Evolutionary conservation across 2,888 invertebrate genomes (phyloP).

Genomic region (Athripsodes cinereus): DNA sequence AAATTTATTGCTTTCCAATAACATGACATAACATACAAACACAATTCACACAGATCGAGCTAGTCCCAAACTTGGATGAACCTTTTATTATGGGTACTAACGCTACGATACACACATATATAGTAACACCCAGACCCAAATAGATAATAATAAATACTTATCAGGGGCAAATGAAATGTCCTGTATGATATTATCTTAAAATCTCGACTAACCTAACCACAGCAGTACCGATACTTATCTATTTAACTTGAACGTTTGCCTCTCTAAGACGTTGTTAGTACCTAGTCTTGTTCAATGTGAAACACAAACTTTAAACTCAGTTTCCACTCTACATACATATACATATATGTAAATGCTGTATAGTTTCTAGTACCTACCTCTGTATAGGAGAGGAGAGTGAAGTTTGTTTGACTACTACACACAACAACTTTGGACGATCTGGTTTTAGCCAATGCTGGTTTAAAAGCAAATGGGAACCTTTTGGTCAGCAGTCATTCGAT

Average conservation of each 20-base stretch:
- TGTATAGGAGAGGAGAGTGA: background rate
- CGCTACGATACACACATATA: too few species aligned
- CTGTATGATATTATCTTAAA: background rate
- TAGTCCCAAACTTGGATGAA: too few species aligned
- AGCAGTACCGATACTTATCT: constrained; percentile 7
- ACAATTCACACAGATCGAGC: too few species aligned
- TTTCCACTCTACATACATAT: constrained; percentile 18
- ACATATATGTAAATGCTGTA: too few species aligned
- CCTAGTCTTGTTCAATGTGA: constrained; percentile 11
- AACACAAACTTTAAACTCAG: constrained; percentile 23
- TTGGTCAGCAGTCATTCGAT: constrained; percentile 19
- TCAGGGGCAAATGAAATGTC: background rate
- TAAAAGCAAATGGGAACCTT: constrained; percentile 25
- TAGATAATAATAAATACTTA: too few species aligned
- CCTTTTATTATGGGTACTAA: too few species aligned
- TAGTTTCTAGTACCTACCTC: too few species aligned
- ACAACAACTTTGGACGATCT: constrained; percentile 24
- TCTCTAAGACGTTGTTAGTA: constrained; percentile 20
- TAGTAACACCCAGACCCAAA: too few species aligned
- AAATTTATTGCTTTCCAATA: too few species aligned
- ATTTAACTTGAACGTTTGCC: constrained; percentile 19
- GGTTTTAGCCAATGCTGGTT: constrained; percentile 24
- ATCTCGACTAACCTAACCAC: constrained; percentile 1
- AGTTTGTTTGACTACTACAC: constrained; percentile 24
- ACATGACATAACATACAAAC: too few species aligned